Base-by-base conservation (phyloP, 30 jellyfish, hydroid and myxozoan genomes). In the Rhopilema esculentum region DNA sequence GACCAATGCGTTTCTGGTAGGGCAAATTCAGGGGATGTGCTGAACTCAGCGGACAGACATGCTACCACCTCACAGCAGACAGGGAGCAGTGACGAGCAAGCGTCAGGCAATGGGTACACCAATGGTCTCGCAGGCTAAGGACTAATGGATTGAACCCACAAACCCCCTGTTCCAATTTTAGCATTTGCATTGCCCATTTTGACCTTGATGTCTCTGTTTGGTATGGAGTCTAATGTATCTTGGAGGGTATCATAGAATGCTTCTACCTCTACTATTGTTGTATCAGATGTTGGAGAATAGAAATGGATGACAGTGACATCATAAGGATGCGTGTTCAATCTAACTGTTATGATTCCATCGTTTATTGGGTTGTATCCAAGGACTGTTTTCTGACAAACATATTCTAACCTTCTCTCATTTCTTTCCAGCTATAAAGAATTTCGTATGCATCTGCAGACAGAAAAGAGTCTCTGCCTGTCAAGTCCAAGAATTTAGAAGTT, bases 181-280 rank as follows among this genome's bases (percentile, higher is more conserved):
- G 57, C 57, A 40, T 40, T 40, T 2, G 12, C 6, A 12, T 66
- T 80, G 18, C 89, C 89, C 89, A 79, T 79, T 24, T 53, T 20
- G 40, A 79, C 26, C 22, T 63, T 64, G 68, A 79, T 29, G 81
- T 79, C 89, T 65, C 80, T 63, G 81, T 20, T 32, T 8, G 89
- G 89, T 12, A 79, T 79, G n/a, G 79, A 17, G 71, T 79, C 89
- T 27, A 61, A 2, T 19, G 89, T 66, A n/a, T 79, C 89, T 29
- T 79, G 89, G 49, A 79, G 80, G 48, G 67, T 65, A n/a, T 79
- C 33, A 29, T 79, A 79, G 33, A 79, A 79, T 12, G 49, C 40
- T 62, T 79, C 81, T 7, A 79, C 1, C 40, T 79, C 89, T 29
- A 0, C 89, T 17, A 25, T 66, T 4, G 49, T 1, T 4, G 81